phyloP scores from a whole-genome alignment of 2,797 vertebrate genomes.

The Bradypodion pumilum region DNA sequence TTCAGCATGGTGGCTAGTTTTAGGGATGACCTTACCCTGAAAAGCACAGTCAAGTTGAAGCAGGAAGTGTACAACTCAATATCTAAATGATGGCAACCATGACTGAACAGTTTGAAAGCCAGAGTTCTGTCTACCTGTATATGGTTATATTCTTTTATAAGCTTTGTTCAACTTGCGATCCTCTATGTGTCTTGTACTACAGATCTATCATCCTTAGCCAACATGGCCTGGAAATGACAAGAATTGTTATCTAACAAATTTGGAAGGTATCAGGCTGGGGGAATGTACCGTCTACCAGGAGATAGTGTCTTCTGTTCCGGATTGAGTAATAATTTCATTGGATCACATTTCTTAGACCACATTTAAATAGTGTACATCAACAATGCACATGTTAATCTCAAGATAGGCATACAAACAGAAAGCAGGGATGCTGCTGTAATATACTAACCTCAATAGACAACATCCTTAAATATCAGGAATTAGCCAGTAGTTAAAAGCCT shows the following conservation, averaged over 20 bases:
- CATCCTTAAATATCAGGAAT: not conserved
- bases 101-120: not conserved
- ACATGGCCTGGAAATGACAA: not conserved
- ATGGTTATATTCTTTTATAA: not conserved
- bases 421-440: not conserved
- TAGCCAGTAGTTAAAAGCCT: not conserved
- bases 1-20: not conserved
- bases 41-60: not conserved
- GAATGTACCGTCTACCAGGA: not conserved
- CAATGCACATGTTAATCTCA: not conserved
- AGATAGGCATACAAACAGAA: not conserved
- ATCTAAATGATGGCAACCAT: not conserved
- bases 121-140: too few relatives aligned
- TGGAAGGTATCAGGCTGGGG: not conserved
- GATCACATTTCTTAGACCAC: not conserved
- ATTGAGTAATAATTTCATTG: too few relatives aligned
- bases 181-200: not conserved
- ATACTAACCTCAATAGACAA: too few relatives aligned
- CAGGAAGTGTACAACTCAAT: too few relatives aligned
- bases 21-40: not conserved
- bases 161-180: not conserved
- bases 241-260: not conserved
- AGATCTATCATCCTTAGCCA: not conserved
- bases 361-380: not conserved
- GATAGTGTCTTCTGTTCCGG: not conserved